Conservation (phyloP, 2,888 invertebrate species). For the Drosophila neotestacea region DNA sequence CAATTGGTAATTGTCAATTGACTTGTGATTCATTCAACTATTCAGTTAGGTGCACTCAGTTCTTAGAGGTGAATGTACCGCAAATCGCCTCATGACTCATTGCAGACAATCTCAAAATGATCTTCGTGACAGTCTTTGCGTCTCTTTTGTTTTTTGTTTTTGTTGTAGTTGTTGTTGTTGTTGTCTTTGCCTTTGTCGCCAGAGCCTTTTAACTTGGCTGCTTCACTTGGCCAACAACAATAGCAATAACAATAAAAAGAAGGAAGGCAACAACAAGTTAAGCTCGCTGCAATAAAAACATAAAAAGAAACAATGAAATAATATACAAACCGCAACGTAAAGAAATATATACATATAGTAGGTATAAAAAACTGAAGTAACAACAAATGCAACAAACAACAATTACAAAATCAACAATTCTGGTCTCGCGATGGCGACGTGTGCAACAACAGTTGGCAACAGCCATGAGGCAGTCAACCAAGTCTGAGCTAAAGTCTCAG, state of each 20-base stretch:
- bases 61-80: constrained; percentile 23
- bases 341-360: background rate
- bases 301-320: constrained; percentile 6
- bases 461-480: constrained; percentile 43
- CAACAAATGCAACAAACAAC: constrained; percentile 61
- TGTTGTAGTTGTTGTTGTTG: background rate
- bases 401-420: constrained; percentile 77
- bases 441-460: constrained; percentile 59
- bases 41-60: constrained; percentile 3
- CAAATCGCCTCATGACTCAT: constrained; percentile 6
- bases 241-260: constrained; percentile 9
- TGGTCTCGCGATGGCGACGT: constrained; percentile 57
- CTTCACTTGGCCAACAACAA: constrained; percentile 28
- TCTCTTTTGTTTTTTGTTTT: constrained; percentile 5
- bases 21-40: constrained; percentile 12
- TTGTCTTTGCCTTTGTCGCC: constrained; percentile 13
- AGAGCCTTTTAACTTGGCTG: constrained; percentile 4
- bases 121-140: constrained; percentile 16
- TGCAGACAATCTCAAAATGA: constrained; percentile 18
- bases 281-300: constrained; percentile 14
- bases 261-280: constrained; percentile 15
- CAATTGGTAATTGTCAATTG: constrained; percentile 4
- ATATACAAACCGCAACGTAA: constrained; percentile 26
- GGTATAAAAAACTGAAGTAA: constrained; percentile 26
- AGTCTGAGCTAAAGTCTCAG: constrained; percentile 23